These are phyloP conservation scores for Drosophila mimica DNA, from an alignment of 2,888 invertebrate genomes.

Conservation along the genomic window DNA sequence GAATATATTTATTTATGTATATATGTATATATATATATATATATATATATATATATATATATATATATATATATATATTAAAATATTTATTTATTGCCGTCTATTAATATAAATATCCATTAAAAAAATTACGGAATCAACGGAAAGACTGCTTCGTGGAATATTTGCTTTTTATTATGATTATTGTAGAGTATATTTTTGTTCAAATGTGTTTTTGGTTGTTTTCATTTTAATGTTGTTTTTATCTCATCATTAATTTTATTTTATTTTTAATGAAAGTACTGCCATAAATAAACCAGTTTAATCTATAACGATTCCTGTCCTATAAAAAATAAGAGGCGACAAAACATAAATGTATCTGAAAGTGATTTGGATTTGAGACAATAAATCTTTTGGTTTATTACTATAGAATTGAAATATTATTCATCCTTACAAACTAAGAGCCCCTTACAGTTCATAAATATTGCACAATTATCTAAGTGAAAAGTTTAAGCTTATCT, in stretches of 20 bases:
- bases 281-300: slow-evolving; percentile 11
- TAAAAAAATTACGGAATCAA: slow-evolving; percentile 15
- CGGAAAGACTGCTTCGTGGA: slow-evolving; percentile 27
- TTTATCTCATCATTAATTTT: slow-evolving; percentile 21
- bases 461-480: not conserved
- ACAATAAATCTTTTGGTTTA: not conserved
- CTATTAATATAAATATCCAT: slow-evolving; percentile 55
- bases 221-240: not conserved
- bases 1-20: slow-evolving; percentile 4
- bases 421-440: not conserved
- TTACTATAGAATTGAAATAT: not conserved
- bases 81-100: slow-evolving; percentile 16
- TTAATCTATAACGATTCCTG: not conserved
- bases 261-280: slow-evolving; percentile 28
- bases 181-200: slow-evolving; percentile 7
- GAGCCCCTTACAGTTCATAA: no score
- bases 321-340: not conserved
- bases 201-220: slow-evolving; percentile 20
- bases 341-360: not conserved
- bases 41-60: slow-evolving; percentile 4
- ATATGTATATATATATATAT: slow-evolving; percentile 3
- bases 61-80: not conserved
- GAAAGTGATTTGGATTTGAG: slow-evolving; percentile 1
- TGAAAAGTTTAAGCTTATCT: not conserved
- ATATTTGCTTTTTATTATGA: slow-evolving; percentile 20